Conservation (phyloP, 2,888 invertebrate genomes). For the Odiellus spinosus region DNA sequence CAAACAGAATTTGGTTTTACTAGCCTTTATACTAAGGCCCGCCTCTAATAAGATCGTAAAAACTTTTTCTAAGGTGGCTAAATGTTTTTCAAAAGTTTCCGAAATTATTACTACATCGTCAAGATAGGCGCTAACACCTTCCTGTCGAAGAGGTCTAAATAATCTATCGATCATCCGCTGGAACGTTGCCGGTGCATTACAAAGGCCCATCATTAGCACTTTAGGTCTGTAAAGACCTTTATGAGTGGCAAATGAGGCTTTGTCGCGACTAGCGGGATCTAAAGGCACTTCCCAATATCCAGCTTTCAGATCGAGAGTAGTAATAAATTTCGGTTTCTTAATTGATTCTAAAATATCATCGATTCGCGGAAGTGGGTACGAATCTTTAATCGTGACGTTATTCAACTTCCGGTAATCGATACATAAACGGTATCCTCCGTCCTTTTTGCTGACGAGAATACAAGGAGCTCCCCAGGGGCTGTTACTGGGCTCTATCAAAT, state of each 20-base stretch:
- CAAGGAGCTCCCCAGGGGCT: too few relatives aligned
- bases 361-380: too few relatives aligned
- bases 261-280: conserved; percentile 7
- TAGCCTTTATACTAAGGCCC: too few relatives aligned
- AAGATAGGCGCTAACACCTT: too few relatives aligned
- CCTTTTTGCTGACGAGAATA: not conserved
- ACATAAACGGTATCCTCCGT: conserved; percentile 5
- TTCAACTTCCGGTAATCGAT: conserved; percentile 10
- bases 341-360: too few relatives aligned
- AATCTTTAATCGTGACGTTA: not conserved
- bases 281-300: conserved; percentile 18
- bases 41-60: too few relatives aligned
- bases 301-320: conserved; percentile 11
- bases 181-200: conserved; percentile 13
- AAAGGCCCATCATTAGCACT: conserved; percentile 14
- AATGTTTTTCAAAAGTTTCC: too few relatives aligned
- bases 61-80: too few relatives aligned
- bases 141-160: not conserved
- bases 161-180: conserved; percentile 11
- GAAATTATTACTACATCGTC: too few relatives aligned
- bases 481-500: too few relatives aligned
- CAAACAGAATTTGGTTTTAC: too few relatives aligned
- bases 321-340: conserved; percentile 1
- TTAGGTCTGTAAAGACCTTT: conserved; percentile 9
- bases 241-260: conserved; percentile 17